Evolutionary conservation across 2,797 vertebrate species (phyloP).

Genomic region (Sternarchorhynchus goeldii): DNA sequence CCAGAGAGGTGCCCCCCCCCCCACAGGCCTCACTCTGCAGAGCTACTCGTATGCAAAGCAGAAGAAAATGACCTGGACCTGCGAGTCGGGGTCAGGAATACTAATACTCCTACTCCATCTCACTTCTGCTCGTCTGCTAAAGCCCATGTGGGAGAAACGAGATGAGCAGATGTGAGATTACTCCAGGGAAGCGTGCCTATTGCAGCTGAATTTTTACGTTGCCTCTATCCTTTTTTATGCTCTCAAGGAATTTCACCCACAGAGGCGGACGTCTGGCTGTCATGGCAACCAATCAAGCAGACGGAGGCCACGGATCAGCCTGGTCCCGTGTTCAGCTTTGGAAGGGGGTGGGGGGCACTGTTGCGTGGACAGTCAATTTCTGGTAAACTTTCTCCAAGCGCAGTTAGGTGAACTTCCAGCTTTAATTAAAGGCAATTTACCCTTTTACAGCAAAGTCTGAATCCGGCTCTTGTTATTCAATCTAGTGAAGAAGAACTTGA

Average conservation of each 20-base stretch:
- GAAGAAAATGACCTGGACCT: slow-evolving; percentile 36
- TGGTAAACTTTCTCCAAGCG: too few relatives aligned
- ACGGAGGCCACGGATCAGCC: slow-evolving; percentile 16
- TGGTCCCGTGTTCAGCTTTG: slow-evolving; percentile 39
- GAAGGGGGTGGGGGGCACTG: background rate
- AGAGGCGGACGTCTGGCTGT: slow-evolving; percentile 28
- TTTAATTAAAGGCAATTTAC: too few relatives aligned
- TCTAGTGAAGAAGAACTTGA: too few relatives aligned
- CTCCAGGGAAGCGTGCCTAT: slow-evolving; percentile 33
- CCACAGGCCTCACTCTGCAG: background rate
- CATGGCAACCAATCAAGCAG: slow-evolving; percentile 47
- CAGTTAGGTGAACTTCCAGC: too few relatives aligned
- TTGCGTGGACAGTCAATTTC: too few relatives aligned
- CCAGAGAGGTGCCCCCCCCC: background rate
- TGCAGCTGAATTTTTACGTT: slow-evolving; percentile 32
- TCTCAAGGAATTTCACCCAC: slow-evolving; percentile 22
- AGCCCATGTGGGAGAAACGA: slow-evolving; percentile 5
- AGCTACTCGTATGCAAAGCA: slow-evolving; percentile 35
- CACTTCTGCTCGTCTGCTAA: slow-evolving; percentile 40
- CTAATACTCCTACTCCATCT: slow-evolving; percentile 40
- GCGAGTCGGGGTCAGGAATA: slow-evolving; percentile 41
- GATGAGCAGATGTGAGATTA: slow-evolving; percentile 45
- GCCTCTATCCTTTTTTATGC: background rate
- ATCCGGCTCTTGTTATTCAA: too few relatives aligned
- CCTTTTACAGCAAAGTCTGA: too few relatives aligned